Percentiles rank a stretch among this genome's conserved stretches.
Evolutionary conservation across 2,888 invertebrate species (phyloP).

Genomic region (Toxonevra muliebris): DNA sequence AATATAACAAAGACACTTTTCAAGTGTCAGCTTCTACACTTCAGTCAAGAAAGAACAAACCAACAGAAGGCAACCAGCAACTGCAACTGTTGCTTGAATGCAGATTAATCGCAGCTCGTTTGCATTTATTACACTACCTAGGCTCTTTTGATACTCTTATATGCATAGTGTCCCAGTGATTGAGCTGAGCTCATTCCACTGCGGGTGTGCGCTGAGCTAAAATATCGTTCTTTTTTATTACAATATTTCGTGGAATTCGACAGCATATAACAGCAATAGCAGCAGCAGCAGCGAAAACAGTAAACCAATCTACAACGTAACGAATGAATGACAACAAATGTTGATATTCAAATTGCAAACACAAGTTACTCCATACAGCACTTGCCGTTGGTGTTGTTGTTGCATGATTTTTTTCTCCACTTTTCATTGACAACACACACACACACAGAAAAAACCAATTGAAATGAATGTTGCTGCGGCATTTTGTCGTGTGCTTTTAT

Average conservation of each 20-base stretch:
- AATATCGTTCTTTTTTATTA: background rate
- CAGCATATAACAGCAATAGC: background rate
- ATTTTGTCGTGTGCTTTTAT: too few relatives aligned
- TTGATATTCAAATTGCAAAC: slow-evolving; percentile 21
- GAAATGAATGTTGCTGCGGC: too few relatives aligned
- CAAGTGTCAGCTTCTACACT: background rate
- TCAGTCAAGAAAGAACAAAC: background rate
- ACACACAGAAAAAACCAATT: too few relatives aligned
- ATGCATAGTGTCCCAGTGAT: too few relatives aligned
- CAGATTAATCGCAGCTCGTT: slow-evolving; percentile 22
- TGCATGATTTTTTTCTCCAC: too few relatives aligned
- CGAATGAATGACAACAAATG: slow-evolving; percentile 4
- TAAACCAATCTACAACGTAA: background rate
- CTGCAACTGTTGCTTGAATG: background rate
- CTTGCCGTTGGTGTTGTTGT: too few relatives aligned
- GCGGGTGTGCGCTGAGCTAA: background rate
- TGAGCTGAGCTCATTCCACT: too few relatives aligned
- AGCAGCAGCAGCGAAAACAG: background rate
- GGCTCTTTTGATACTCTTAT: too few relatives aligned
- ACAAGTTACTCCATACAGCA: background rate
- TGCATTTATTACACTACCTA: slow-evolving; percentile 22
- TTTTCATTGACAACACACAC: too few relatives aligned
- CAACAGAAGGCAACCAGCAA: background rate
- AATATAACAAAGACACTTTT: background rate
- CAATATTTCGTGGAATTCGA: slow-evolving; percentile 7